Base-by-base conservation (phyloP, 1,140 invertebrate genomes). In the Drosophila quadrilineata region DNA sequence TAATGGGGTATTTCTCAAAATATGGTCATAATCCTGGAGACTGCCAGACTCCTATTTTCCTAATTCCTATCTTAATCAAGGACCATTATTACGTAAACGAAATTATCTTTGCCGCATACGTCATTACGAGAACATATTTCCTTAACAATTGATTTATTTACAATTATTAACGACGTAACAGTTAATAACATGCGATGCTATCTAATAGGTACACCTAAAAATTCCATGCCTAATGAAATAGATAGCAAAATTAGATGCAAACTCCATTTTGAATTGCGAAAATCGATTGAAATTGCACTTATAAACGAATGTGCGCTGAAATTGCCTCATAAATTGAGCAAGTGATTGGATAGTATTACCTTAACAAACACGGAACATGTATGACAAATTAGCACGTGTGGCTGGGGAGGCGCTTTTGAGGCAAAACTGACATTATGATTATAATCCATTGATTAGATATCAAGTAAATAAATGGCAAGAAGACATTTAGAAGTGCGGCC, bases 371-470 rank as follows among this genome's bases (percentile, higher is more conserved):
- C 35, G 3, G 1, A 16, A 31, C n/a, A 19, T 21, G 29, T 8
- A n/a, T 26, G 38, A 60, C 48, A 41, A 49, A 26, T 26, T 31
- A 40, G 14, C 56, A 62, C 31, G 29, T 57, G 45, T 28, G 33
- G 14, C 26, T 17, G 8, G 14, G 14, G n/a, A n/a, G n/a, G n/a
- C n/a, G n/a, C n/a, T n/a, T n/a, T 35, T 14, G 1, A 33, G 6
- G 26, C 28, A 35, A 43, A 35, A 1, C 38, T 2, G 14, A 16
- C 12, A 28, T 16, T 14, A 56, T 63, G 10, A 46, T 45, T 38
- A 38, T 54, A 22, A 45, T 59, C 22, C 22, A 50, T 36, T 36
- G 63, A 66, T 66, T 38, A 66, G 56, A 52, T 66, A 60, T 24
- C 21, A 14, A 10, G n/a, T 6, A 26, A 36, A 16, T 16, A 38